Conservation (phyloP, 1,140 invertebrate species). For the Rhyacophila brunnea region DNA sequence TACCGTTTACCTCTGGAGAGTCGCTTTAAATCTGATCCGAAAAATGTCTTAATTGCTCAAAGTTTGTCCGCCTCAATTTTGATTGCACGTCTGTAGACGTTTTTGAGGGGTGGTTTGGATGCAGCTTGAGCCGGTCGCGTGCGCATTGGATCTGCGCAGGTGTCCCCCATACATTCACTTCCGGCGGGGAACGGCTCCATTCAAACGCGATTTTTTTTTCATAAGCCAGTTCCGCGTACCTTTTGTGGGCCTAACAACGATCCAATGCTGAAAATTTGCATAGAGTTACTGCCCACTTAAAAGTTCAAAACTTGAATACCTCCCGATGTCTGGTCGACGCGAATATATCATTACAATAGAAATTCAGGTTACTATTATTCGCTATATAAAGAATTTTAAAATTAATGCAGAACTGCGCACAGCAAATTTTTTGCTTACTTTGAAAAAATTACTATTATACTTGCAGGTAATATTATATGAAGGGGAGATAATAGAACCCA, state of each 20-base stretch:
- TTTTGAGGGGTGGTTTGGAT: neutral
- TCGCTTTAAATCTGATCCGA: too few species aligned
- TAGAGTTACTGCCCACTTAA: constrained; percentile 18
- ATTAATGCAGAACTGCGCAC: constrained; percentile 3
- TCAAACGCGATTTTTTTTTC: constrained; percentile 16
- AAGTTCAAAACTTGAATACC: neutral
- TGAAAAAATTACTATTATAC: too few species aligned
- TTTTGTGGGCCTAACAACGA: neutral
- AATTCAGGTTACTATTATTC: too few species aligned
- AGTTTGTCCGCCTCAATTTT: too few species aligned
- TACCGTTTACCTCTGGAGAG: too few species aligned
- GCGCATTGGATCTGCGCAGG: constrained; percentile 11
- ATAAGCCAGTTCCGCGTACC: constrained; percentile 4
- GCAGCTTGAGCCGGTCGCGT: constrained; percentile 24
- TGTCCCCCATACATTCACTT: constrained; percentile 15
- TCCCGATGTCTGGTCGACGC: neutral
- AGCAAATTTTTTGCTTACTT: too few species aligned
- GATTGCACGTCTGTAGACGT: too few species aligned
- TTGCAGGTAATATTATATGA: neutral
- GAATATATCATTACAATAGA: neutral
- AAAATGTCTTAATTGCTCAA: too few species aligned
- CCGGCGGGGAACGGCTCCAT: constrained; percentile 2
- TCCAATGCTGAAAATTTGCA: constrained; percentile 25
- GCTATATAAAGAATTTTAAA: too few species aligned
- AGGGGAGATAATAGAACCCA: constrained; percentile 1